Conservation (phyloP, 2,113 vertebrate genomes). For the Formicarius rufipectus region DNA sequence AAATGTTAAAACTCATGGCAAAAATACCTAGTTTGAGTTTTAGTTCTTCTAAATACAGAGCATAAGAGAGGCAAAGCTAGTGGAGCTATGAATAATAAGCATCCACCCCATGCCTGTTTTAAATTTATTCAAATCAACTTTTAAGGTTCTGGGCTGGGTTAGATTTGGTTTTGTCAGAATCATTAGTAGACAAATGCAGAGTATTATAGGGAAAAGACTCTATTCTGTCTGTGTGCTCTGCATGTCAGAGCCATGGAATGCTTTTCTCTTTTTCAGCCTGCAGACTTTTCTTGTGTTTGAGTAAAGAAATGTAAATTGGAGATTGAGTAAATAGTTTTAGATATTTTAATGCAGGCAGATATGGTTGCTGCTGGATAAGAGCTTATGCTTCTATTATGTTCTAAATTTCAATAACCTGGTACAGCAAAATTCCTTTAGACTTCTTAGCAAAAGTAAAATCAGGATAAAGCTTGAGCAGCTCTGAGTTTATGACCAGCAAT, state of each 20-base stretch:
- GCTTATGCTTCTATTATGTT: constrained; percentile 65
- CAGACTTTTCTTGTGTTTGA: constrained; percentile 66
- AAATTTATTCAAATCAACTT: constrained; percentile 61
- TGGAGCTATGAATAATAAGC: constrained; percentile 44
- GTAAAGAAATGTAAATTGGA: constrained; percentile 72
- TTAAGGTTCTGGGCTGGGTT: constrained; percentile 42
- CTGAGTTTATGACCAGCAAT: neutral
- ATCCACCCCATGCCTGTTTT: neutral
- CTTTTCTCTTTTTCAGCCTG: constrained; percentile 56
- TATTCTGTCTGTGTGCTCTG: constrained; percentile 37
- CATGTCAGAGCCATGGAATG: neutral
- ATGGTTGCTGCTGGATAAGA: constrained; percentile 54
- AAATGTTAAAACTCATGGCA: neutral
- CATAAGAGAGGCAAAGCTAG: neutral
- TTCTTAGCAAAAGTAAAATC: constrained; percentile 39
- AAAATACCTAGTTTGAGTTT: constrained; percentile 12
- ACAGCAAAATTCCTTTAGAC: constrained; percentile 25
- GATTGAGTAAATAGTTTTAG: constrained; percentile 68
- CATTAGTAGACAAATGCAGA: constrained; percentile 67
- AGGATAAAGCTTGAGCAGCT: constrained; percentile 1
- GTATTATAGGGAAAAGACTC: constrained; percentile 47
- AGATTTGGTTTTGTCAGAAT: constrained; percentile 67
- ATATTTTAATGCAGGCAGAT: constrained; percentile 66
- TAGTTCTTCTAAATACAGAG: constrained; percentile 27
- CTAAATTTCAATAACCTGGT: constrained; percentile 63